phyloP scores from a whole-genome alignment of 2,113 vertebrate species.

The Oryzias celebensis region DNA sequence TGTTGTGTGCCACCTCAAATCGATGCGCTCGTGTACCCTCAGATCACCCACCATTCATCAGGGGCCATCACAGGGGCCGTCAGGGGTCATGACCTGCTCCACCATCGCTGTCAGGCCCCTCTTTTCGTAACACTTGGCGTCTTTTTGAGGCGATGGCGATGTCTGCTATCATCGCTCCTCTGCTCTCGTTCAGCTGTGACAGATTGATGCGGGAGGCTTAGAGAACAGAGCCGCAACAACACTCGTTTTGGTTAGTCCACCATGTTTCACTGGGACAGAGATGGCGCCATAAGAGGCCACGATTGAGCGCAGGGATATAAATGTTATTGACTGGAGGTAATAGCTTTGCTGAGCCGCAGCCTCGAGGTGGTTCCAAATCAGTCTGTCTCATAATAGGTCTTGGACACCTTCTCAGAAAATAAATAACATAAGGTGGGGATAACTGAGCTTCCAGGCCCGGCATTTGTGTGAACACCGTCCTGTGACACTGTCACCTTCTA shows the following conservation, averaged over 20 bases:
- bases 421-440: constrained; percentile 48
- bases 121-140: constrained; percentile 37
- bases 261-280: constrained; percentile 37
- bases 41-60: constrained; percentile 34
- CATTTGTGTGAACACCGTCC: constrained; percentile 36
- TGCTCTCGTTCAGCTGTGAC: constrained; percentile 47
- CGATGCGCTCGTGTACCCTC: constrained; percentile 40
- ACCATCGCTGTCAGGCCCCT: constrained; percentile 12
- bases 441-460: constrained; percentile 32
- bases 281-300: constrained; percentile 38
- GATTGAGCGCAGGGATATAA: constrained; percentile 64
- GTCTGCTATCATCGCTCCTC: constrained; percentile 53
- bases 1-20: constrained; percentile 42
- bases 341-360: constrained; percentile 61
- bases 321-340: constrained; percentile 73
- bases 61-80: constrained; percentile 30
- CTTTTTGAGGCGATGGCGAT: constrained; percentile 45
- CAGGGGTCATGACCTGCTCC: constrained; percentile 57
- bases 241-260: constrained; percentile 56
- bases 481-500: constrained; percentile 14
- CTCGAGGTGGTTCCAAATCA: constrained; percentile 64
- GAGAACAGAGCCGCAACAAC: constrained; percentile 51
- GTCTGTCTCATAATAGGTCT: constrained; percentile 56
- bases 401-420: constrained; percentile 55
- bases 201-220: constrained; percentile 57